These are phyloP conservation scores for Cantharis lateralis DNA, from an alignment of 2,888 invertebrate species.

Conservation along the genomic window DNA sequence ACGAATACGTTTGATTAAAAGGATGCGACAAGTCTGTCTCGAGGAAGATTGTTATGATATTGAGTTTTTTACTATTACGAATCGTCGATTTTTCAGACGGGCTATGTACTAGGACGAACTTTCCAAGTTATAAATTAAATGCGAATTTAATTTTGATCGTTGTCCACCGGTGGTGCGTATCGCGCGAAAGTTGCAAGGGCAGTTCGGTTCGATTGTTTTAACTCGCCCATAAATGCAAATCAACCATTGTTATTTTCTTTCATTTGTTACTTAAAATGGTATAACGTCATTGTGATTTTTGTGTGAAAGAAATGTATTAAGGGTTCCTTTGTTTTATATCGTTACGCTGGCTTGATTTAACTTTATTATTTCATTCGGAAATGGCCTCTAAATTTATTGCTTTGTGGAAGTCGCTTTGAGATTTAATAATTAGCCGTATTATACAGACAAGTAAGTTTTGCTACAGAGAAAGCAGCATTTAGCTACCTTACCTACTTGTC, in stretches of 20 bases:
- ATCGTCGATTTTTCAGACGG: neutral
- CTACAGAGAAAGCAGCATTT: neutral
- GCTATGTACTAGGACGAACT: neutral
- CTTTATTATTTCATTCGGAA: slow-evolving; percentile 49
- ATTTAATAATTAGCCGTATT: slow-evolving; percentile 35
- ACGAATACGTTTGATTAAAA: slow-evolving; percentile 35
- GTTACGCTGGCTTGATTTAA: slow-evolving; percentile 49
- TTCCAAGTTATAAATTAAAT: slow-evolving; percentile 13
- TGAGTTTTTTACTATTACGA: neutral
- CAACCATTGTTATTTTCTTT: slow-evolving; percentile 49
- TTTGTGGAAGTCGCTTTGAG: slow-evolving; percentile 37
- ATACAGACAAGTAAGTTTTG: slow-evolving; percentile 20
- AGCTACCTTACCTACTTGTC: neutral
- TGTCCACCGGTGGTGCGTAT: slow-evolving; percentile 20
- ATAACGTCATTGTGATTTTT: slow-evolving; percentile 46
- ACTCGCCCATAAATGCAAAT: slow-evolving; percentile 50
- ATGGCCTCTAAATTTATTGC: slow-evolving; percentile 50
- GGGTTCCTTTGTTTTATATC: slow-evolving; percentile 48
- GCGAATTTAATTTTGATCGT: slow-evolving; percentile 24
- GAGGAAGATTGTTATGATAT: neutral
- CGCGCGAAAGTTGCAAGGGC: slow-evolving; percentile 22
- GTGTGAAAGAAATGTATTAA: slow-evolving; percentile 46
- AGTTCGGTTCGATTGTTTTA: slow-evolving; percentile 48
- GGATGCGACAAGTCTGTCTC: slow-evolving; percentile 19
- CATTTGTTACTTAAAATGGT: slow-evolving; percentile 50